Base-by-base conservation (phyloP, 1,140 invertebrate species). In the Akabosia matsudoensis region DNA sequence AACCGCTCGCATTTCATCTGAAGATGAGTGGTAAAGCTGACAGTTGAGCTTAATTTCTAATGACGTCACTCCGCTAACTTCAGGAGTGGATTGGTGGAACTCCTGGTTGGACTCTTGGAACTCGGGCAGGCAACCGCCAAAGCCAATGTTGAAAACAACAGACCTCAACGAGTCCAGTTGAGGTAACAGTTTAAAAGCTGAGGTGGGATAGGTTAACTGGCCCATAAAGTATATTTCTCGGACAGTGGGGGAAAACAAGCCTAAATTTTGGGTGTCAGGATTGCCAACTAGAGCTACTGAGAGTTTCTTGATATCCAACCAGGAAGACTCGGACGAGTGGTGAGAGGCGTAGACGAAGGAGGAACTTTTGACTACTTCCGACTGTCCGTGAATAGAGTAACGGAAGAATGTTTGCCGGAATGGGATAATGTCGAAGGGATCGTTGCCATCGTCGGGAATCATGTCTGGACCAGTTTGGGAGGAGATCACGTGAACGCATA, bases 381-480 rank as follows among this genome's bases (percentile, higher is more conserved):
- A 67, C n/a, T 16, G 10, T 67, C 61, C 61, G 30, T 67, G 31
- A 24, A 67, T 30, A 10, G 61, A 67, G 28, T 67, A 67, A 2
- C 61, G 61, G 61, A 67, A 67, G 30, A 67, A 67, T 28, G 61
- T 67, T 67, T 67, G 61, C 13, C 61, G 61, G 31, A 67, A 67
- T 67, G 61, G 61, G 28, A n/a, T 7, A 10, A 31, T 31, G 4
- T 61, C 54, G 24, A 61, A 61, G 7, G 4, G n/a, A 22, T n/a
- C 7, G 24, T 61, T 61, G 54, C 24, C 7, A 61, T 61, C 54
- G 14, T 61, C 14, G 7, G 54, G 14, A 4, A 30, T 14, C 10
- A 67, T n/a, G n/a, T 67, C 31, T 13, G 3, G 26, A 10, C 31
- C 61, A n/a, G 24, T 56, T 56, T 56, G 61, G 30, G 61, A 10